A percentile compares a stretch with the other conserved stretches of the same genome.
Conservation (phyloP, 2,113 vertebrate genomes). For the Centrocercus urophasianus region DNA sequence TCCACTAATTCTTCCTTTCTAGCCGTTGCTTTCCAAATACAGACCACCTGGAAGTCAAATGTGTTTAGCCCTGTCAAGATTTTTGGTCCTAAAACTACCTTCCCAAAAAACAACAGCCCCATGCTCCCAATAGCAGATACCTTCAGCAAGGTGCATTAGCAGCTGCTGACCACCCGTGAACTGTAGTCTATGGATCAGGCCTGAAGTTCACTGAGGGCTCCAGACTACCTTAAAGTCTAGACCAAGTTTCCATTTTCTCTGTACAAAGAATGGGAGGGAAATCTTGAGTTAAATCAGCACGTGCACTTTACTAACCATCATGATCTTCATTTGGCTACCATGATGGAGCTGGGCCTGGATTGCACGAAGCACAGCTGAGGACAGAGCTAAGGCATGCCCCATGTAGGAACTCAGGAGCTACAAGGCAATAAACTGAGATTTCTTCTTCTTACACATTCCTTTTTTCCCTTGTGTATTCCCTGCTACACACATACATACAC, state of each 20-base stretch:
- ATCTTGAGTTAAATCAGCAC: conserved; percentile 49
- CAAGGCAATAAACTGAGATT: conserved; percentile 7
- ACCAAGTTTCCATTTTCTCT: conserved; percentile 29
- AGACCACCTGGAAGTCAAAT: not conserved
- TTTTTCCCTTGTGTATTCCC: not conserved
- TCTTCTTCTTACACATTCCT: not conserved
- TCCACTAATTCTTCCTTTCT: not conserved
- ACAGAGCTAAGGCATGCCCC: conserved; percentile 14
- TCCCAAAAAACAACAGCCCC: not conserved
- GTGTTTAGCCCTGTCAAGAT: not conserved
- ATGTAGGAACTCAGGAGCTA: conserved; percentile 25
- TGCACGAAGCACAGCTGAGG: conserved; percentile 31
- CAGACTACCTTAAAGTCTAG: not conserved
- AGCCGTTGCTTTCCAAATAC: not conserved
- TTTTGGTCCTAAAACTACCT: not conserved
- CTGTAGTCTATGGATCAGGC: not conserved
- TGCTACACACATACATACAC: not conserved
- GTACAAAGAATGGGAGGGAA: conserved; percentile 7
- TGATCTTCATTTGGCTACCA: not conserved
- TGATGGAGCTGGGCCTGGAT: conserved; percentile 3
- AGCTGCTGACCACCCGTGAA: not conserved
- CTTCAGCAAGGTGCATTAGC: not conserved
- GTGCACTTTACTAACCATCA: not conserved
- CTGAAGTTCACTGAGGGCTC: not conserved
- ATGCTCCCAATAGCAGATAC: not conserved